phyloP scores from a whole-genome alignment of 2,888 invertebrate species.

The Sipha maydis region DNA sequence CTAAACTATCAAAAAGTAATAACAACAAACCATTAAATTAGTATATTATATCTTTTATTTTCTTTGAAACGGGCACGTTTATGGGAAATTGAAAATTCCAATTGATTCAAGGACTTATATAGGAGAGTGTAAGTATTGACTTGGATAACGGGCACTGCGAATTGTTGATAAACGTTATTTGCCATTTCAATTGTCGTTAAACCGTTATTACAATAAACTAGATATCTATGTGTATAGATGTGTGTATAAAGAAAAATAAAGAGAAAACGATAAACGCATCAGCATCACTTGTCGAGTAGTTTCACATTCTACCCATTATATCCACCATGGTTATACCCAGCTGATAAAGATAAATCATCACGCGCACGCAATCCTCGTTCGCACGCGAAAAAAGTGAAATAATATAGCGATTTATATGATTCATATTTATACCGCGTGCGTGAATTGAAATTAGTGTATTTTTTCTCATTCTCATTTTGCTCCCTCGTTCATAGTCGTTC shows the following conservation, averaged over 20 bases:
- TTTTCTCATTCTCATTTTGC: neutral
- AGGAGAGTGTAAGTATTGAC: neutral
- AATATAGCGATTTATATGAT: neutral
- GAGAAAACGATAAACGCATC: neutral
- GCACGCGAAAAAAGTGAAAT: neutral
- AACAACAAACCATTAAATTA: neutral
- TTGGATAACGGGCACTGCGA: neutral
- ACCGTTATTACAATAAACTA: neutral
- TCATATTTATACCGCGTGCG: neutral
- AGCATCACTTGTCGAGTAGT: neutral
- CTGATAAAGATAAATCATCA: neutral
- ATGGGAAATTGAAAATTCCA: neutral
- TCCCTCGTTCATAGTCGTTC: neutral
- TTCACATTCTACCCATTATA: no score
- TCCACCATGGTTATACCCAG: no score
- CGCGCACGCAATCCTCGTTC: neutral
- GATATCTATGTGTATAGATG: neutral
- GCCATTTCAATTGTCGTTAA: neutral
- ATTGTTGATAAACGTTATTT: neutral
- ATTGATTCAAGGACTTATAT: neutral
- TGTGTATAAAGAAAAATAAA: neutral
- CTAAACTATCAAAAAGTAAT: constrained; percentile 12
- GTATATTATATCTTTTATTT: neutral
- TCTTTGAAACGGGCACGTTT: neutral
- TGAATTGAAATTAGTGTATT: neutral